These are phyloP conservation scores for Euplagia quadripunctaria DNA, from an alignment of 2,888 invertebrate species.

Conservation along the genomic window DNA sequence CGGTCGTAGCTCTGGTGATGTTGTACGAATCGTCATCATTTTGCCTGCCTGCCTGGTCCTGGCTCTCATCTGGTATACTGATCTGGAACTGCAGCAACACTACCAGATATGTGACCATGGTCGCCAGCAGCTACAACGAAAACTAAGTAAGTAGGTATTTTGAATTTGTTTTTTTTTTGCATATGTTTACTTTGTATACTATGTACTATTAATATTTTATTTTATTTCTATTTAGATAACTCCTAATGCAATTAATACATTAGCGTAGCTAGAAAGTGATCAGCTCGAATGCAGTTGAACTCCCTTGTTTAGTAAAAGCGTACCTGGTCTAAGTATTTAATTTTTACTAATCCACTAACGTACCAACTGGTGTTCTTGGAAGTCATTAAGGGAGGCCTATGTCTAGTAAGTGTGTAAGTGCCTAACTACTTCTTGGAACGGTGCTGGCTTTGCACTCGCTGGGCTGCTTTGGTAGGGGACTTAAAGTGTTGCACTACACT, in stretches of 20 bases:
- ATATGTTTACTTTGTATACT: neutral
- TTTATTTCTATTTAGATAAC: no score
- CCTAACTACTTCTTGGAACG: no score
- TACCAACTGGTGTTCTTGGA: no score
- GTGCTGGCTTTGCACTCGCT: no score
- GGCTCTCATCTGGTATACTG: conserved; percentile 89
- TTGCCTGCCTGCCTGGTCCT: conserved; percentile 36
- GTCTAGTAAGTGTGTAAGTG: no score
- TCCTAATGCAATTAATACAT: no score
- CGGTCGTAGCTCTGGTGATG: conserved; percentile 54
- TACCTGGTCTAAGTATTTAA: neutral
- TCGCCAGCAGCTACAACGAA: conserved; percentile 88
- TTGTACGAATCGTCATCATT: conserved; percentile 48
- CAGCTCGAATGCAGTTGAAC: neutral
- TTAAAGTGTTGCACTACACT: no score
- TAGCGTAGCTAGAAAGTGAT: neutral
- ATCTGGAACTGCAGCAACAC: conserved; percentile 92
- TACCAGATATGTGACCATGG: conserved; percentile 92
- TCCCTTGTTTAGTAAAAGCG: neutral
- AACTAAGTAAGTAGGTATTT: neutral
- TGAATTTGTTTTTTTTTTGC: neutral
- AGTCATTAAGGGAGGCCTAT: no score
- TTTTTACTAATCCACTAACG: no score
- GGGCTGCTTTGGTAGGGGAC: no score
- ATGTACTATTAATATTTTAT: no score